These are phyloP conservation scores for Meganola albula DNA, from an alignment of 2,888 invertebrate species.

Conservation along the genomic window DNA sequence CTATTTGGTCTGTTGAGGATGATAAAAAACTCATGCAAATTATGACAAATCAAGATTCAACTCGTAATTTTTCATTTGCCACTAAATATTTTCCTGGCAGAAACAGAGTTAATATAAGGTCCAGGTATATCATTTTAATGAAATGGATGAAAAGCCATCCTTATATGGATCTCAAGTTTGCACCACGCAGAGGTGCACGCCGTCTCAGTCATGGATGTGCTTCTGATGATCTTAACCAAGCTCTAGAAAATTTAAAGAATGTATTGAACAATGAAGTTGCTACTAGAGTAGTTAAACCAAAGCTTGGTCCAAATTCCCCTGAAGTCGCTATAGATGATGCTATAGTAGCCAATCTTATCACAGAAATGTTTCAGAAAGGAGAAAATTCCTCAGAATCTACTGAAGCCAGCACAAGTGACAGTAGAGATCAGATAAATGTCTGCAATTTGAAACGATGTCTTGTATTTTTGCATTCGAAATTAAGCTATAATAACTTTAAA, in stretches of 20 bases:
- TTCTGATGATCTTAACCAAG: conserved; percentile 42
- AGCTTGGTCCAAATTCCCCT: conserved; percentile 36
- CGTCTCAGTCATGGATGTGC: conserved; percentile 45
- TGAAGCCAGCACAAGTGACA: conserved; percentile 15
- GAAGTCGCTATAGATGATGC: conserved; percentile 50
- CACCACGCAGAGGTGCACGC: conserved; percentile 56
- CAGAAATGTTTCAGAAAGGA: conserved; percentile 32
- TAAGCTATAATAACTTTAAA: conserved; percentile 36
- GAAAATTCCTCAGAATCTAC: conserved; percentile 6
- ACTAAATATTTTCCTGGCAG: conserved; percentile 72
- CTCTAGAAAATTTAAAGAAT: conserved; percentile 54
- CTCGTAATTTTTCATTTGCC: conserved; percentile 57
- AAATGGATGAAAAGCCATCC: conserved; percentile 72
- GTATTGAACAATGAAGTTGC: conserved; percentile 44
- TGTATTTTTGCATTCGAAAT: conserved; percentile 41
- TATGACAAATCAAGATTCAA: conserved; percentile 64
- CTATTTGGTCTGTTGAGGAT: conserved; percentile 79
- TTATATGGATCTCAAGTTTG: conserved; percentile 42
- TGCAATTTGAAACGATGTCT: conserved; percentile 44
- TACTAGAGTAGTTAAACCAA: conserved; percentile 31
- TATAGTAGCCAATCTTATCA: conserved; percentile 42
- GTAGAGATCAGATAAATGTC: conserved; percentile 30
- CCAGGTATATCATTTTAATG: conserved; percentile 75
- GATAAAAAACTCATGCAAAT: conserved; percentile 78
- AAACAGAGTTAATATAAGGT: conserved; percentile 77